Percentiles rank a stretch among this genome's conserved stretches.
phyloP scores from a whole-genome alignment of 2,888 invertebrate genomes.

The Ochropacha duplaris region DNA sequence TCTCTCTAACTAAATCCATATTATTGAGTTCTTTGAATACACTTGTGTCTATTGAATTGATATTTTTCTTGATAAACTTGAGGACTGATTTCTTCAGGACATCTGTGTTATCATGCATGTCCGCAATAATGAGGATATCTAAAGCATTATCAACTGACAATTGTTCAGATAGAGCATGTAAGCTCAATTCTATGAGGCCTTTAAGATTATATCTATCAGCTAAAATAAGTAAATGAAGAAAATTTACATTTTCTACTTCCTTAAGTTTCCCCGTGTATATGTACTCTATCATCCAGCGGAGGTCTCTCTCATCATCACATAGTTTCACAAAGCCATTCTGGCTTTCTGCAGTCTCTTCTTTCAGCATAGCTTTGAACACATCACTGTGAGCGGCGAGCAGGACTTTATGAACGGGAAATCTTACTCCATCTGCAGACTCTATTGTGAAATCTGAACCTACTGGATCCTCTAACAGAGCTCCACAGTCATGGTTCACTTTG shows the following conservation, averaged over 20 bases:
- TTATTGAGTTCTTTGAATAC: conserved; percentile 62
- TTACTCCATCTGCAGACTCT: conserved; percentile 62
- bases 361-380: conserved; percentile 75
- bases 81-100: conserved; percentile 54
- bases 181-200: conserved; percentile 57
- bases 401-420: conserved; percentile 64
- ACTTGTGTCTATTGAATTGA: conserved; percentile 41
- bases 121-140: conserved; percentile 61
- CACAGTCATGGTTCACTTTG: conserved; percentile 56
- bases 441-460: conserved; percentile 67
- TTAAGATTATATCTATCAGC: conserved; percentile 65
- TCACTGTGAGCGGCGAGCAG: conserved; percentile 64
- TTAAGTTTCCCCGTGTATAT: conserved; percentile 67
- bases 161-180: conserved; percentile 54
- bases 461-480: conserved; percentile 57
- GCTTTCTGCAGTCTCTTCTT: conserved; percentile 70
- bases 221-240: conserved; percentile 58
- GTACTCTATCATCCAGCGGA: conserved; percentile 59
- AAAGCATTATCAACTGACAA: conserved; percentile 58
- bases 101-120: conserved; percentile 58
- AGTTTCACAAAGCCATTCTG: conserved; percentile 64
- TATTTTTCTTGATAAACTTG: conserved; percentile 65
- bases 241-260: conserved; percentile 55
- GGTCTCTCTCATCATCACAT: conserved; percentile 59
- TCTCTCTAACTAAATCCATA: conserved; percentile 52